phyloP scores from a whole-genome alignment of 1,140 invertebrate species.

The Dufourea novaeangliae region DNA sequence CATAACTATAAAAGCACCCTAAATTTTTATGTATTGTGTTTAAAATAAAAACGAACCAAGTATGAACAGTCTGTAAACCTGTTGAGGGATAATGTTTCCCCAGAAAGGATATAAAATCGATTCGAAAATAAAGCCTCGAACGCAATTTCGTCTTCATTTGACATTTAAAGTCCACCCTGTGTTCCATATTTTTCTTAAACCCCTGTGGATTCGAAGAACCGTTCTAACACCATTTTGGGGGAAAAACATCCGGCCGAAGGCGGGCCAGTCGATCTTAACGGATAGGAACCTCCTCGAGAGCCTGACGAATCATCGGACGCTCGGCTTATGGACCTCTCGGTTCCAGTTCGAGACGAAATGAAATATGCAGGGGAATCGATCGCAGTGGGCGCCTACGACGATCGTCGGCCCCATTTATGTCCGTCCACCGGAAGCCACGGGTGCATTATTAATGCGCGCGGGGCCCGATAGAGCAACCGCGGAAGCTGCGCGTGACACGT shows the following conservation, averaged over 20 bases:
- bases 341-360: conserved; percentile 62
- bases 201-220: too few species aligned
- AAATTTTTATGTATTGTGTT: too few species aligned
- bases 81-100: too few species aligned
- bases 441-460: conserved; percentile 79
- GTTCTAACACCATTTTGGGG: not conserved
- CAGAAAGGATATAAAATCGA: too few species aligned
- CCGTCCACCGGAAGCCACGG: conserved; percentile 70
- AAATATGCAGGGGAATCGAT: conserved; percentile 63
- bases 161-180: too few species aligned
- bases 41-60: too few species aligned
- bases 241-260: not conserved
- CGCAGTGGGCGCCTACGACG: conserved; percentile 54
- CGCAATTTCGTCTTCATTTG: too few species aligned
- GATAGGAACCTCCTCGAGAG: not conserved
- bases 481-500: conserved; percentile 77
- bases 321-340: conserved; percentile 60
- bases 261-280: conserved; percentile 5
- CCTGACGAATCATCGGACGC: conserved; percentile 39
- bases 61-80: too few species aligned
- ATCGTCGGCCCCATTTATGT: conserved; percentile 72
- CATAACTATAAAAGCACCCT: too few species aligned
- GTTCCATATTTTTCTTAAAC: too few species aligned
- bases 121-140: too few species aligned
- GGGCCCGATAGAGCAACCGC: conserved; percentile 75